These are phyloP conservation scores for Aspiorhynchus laticeps DNA, from an alignment of 2,113 vertebrate species.

Conservation along the genomic window DNA sequence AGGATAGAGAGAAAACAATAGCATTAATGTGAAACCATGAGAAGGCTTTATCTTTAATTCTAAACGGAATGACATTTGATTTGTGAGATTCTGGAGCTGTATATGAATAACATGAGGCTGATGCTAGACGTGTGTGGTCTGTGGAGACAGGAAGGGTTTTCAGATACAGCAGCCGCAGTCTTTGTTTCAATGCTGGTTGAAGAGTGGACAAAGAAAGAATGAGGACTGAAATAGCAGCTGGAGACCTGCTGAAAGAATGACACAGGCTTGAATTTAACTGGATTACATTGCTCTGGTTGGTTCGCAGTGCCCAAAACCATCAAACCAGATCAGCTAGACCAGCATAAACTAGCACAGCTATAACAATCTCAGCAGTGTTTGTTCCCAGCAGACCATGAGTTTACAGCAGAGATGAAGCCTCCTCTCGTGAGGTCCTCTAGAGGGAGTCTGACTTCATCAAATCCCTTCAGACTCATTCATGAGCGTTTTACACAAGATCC, in stretches of 20 bases:
- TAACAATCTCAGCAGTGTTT: background rate
- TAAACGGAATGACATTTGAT: background rate
- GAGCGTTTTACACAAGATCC: background rate
- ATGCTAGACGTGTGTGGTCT: too few relatives aligned
- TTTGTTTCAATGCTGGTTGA: conserved; percentile 4
- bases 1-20: background rate
- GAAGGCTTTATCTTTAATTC: background rate
- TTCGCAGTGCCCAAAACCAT: background rate
- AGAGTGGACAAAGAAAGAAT: conserved; percentile 2
- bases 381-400: background rate
- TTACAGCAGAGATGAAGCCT: background rate
- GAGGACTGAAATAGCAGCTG: conserved; percentile 30
- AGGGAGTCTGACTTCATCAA: conserved; percentile 31
- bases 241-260: background rate
- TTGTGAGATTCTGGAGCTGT: background rate
- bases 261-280: background rate
- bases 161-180: conserved; percentile 9
- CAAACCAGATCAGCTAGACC: background rate
- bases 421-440: conserved; percentile 29
- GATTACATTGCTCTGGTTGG: background rate
- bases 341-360: background rate
- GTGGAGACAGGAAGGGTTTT: background rate
- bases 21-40: background rate
- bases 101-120: background rate
- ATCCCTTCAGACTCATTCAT: background rate